phyloP scores from a whole-genome alignment of 2,888 invertebrate species.

The Eupithecia subfuscata region DNA sequence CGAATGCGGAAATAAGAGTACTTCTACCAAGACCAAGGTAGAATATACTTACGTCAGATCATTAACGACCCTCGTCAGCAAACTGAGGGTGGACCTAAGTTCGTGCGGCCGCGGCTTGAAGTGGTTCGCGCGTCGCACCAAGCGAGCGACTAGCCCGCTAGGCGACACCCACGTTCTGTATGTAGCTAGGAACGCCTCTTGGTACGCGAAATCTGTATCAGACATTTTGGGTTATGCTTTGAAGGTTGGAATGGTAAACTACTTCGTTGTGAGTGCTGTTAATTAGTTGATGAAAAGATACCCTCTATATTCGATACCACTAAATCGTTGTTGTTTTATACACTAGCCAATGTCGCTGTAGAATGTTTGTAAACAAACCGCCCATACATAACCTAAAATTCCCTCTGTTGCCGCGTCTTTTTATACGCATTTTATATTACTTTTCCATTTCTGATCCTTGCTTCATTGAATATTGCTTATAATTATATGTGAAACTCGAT shows the following conservation, averaged over 20 bases:
- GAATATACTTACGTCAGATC: conserved; percentile 94
- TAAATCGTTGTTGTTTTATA: not conserved
- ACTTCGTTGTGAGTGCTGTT: conserved; percentile 35
- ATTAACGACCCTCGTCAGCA: conserved; percentile 96
- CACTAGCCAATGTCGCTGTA: no score
- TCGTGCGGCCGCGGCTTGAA: conserved; percentile 85
- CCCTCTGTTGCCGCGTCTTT: no score
- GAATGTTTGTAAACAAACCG: no score
- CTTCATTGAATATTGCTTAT: no score
- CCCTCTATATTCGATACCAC: not conserved
- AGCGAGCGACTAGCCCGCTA: conserved; percentile 91
- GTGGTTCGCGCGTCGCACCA: conserved; percentile 90
- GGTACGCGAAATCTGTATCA: conserved; percentile 92
- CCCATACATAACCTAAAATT: no score
- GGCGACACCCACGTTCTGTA: conserved; percentile 98
- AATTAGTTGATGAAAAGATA: not conserved
- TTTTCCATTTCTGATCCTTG: no score
- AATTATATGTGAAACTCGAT: no score
- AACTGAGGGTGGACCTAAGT: conserved; percentile 94
- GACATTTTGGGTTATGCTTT: conserved; percentile 22
- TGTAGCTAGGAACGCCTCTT: conserved; percentile 99
- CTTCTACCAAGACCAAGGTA: no score
- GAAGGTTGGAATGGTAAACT: conserved; percentile 24
- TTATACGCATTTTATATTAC: no score
- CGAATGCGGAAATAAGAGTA: no score